phyloP scores from a whole-genome alignment of 2,888 invertebrate genomes.

The Myopa tessellatipennis region DNA sequence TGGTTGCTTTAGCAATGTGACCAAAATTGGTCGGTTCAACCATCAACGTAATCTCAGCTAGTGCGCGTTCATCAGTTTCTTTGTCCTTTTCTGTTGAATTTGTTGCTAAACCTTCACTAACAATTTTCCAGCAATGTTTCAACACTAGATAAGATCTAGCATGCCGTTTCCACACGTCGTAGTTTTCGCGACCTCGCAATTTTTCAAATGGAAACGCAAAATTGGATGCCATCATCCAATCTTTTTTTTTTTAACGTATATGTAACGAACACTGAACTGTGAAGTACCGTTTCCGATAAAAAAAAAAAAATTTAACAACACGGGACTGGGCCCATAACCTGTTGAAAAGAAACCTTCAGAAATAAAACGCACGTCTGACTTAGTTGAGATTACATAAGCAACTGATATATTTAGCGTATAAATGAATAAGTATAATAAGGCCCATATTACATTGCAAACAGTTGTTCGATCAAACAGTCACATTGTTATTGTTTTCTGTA shows the following conservation, averaged over 20 bases:
- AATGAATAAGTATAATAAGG: background rate
- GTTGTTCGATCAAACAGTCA: too few species aligned
- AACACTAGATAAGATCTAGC: conserved; percentile 42
- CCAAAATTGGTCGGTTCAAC: conserved; percentile 17
- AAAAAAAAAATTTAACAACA: background rate
- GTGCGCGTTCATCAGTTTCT: background rate
- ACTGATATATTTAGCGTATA: background rate
- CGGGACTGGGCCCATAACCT: conserved; percentile 8
- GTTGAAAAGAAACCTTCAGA: background rate
- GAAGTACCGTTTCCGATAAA: background rate
- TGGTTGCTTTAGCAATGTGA: conserved; percentile 23
- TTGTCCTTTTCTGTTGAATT: background rate
- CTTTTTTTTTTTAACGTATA: background rate
- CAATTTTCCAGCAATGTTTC: conserved; percentile 38
- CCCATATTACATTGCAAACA: too few species aligned
- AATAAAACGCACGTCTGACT: background rate
- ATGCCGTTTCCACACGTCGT: conserved; percentile 56
- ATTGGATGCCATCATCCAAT: background rate
- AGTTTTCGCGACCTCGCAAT: conserved; percentile 43
- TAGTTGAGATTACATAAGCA: background rate
- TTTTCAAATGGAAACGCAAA: conserved; percentile 28
- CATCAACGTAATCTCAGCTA: conserved; percentile 10
- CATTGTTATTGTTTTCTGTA: too few species aligned
- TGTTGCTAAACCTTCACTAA: conserved; percentile 30
- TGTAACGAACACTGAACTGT: background rate